These are phyloP conservation scores for Anabacerthia variegaticeps DNA, from an alignment of 2,797 vertebrate species.

Conservation along the genomic window DNA sequence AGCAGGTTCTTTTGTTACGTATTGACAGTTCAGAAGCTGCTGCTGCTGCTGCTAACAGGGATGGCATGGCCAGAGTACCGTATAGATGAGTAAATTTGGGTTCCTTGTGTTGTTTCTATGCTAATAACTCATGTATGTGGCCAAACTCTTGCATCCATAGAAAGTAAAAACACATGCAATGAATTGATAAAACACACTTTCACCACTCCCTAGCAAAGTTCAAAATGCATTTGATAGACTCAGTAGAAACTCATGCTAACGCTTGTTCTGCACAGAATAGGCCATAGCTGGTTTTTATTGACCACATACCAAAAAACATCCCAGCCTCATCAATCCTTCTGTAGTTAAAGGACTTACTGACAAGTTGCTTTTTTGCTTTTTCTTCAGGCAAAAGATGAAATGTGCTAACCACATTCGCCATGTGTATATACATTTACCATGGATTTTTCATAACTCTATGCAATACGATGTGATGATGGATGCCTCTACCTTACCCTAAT, in stretches of 20 bases:
- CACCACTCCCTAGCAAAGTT: background rate
- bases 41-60: background rate
- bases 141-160: background rate
- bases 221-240: background rate
- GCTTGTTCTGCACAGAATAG: background rate
- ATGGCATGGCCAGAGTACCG: no score
- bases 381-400: background rate
- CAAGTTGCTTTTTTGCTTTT: background rate
- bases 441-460: background rate
- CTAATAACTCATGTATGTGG: background rate
- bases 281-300: background rate
- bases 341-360: background rate
- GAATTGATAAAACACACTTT: background rate
- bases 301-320: background rate
- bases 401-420: background rate
- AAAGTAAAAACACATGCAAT: accelerated
- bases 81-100: accelerated
- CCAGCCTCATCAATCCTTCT: background rate
- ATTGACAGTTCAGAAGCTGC: background rate
- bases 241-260: accelerated
- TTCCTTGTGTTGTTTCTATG: background rate
- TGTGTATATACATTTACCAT: background rate
- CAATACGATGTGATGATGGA: background rate
- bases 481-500: background rate
- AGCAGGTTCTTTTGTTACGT: background rate